phyloP scores from a whole-genome alignment of 2,113 vertebrate species.

The Talpa occidentalis region DNA sequence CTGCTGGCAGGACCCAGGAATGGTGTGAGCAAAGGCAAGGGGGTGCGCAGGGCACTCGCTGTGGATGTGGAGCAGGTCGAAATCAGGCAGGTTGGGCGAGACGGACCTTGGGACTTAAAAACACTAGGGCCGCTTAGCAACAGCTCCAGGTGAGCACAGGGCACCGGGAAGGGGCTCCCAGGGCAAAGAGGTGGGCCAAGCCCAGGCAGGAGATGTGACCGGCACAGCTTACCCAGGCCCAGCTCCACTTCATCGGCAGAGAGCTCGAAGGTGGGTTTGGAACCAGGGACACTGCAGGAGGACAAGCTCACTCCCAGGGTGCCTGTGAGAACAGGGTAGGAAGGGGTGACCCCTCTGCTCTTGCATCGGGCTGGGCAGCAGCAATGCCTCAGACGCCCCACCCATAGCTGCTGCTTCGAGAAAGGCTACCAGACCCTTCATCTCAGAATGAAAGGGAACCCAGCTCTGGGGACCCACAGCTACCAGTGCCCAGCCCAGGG shows the following conservation, averaged over 20 bases:
- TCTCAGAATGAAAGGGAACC: background rate
- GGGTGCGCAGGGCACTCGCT: background rate
- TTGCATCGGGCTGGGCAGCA: background rate
- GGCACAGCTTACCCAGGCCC: conserved; percentile 91
- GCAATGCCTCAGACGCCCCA: background rate
- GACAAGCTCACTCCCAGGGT: conserved; percentile 95
- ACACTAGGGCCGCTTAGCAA: background rate
- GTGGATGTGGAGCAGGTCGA: background rate
- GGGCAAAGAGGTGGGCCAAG: background rate
- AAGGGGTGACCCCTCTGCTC: fast-evolving
- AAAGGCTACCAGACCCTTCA: background rate
- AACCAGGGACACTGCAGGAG: conserved; percentile 95
- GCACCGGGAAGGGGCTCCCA: background rate
- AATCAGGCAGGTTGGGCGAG: background rate
- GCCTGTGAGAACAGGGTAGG: conserved; percentile 80
- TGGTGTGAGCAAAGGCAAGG: background rate
- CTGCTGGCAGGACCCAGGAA: background rate
- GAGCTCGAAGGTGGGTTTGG: conserved; percentile 92
- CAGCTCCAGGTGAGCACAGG: background rate
- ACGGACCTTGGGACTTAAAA: background rate
- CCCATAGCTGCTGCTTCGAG: background rate
- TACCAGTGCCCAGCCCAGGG: background rate
- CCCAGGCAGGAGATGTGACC: background rate
- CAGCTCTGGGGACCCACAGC: background rate
- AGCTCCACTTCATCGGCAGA: conserved; percentile 93